phyloP scores from a whole-genome alignment of 2,888 invertebrate species.

The Eupithecia subfuscata region DNA sequence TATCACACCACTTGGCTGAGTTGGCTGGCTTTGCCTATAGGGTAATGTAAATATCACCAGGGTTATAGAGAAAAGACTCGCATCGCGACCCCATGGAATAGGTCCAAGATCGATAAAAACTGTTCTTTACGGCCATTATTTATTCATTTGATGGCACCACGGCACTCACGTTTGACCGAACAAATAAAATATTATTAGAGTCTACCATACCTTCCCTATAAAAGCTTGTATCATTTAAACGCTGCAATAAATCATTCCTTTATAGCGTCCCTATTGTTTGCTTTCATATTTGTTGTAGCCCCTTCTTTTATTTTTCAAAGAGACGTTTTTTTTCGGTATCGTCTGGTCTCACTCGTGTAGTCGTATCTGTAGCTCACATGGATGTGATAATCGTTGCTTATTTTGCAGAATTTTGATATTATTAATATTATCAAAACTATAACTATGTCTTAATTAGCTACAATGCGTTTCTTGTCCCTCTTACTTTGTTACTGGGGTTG shows the following conservation, averaged over 20 bases:
- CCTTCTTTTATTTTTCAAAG: slow-evolving; percentile 56
- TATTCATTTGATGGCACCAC: slow-evolving; percentile 7
- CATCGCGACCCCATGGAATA: slow-evolving; percentile 8
- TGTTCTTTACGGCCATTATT: slow-evolving; percentile 3
- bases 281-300: slow-evolving; percentile 63
- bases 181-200: slow-evolving; percentile 18
- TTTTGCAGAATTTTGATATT: slow-evolving; percentile 1
- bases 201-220: slow-evolving; percentile 39
- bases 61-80: slow-evolving; percentile 29
- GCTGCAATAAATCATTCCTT: slow-evolving; percentile 76
- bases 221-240: slow-evolving; percentile 62
- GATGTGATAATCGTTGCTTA: not conserved
- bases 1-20: slow-evolving; percentile 41
- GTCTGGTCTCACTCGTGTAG: slow-evolving; percentile 41
- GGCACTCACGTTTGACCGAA: not conserved
- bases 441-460: not conserved
- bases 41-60: slow-evolving; percentile 46
- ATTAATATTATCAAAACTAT: not conserved
- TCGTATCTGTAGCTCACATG: not conserved
- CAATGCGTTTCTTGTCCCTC: not conserved
- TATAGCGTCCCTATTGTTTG: slow-evolving; percentile 69
- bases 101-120: slow-evolving; percentile 10
- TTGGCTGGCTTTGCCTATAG: slow-evolving; percentile 51
- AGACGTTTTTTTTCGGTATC: slow-evolving; percentile 48
- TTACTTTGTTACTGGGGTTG: not conserved